Percentiles rank a stretch among this genome's conserved stretches.
Evolutionary conservation across 2,113 vertebrate species (phyloP).

Genomic region (Corvus hawaiiensis): DNA sequence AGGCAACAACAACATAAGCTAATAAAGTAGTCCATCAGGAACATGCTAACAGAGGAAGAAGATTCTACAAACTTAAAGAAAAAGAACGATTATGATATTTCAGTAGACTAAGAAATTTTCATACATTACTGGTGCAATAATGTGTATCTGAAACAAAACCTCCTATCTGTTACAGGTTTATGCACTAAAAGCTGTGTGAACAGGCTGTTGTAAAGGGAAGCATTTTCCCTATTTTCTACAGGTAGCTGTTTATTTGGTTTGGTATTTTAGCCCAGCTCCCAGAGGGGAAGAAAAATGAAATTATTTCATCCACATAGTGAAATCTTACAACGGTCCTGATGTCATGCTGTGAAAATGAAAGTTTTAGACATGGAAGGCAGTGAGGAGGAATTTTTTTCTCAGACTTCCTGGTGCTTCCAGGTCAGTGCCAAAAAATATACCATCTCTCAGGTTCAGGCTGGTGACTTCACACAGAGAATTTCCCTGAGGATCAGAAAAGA

Average conservation of each 20-base stretch:
- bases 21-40: neutral
- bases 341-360: neutral
- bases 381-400: neutral
- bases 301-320: neutral
- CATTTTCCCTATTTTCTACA: neutral
- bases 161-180: neutral
- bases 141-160: neutral
- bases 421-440: neutral
- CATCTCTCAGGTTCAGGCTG: neutral
- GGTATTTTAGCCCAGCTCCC: neutral
- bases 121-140: neutral
- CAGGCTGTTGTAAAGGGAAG: neutral
- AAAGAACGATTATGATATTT: neutral
- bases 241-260: neutral
- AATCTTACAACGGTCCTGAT: neutral
- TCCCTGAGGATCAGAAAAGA: neutral
- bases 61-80: neutral
- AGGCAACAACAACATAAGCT: neutral
- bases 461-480: neutral
- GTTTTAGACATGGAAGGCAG: neutral
- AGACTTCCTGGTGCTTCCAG: neutral
- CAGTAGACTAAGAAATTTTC: neutral
- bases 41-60: neutral
- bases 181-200: neutral
- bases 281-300: neutral